Evolutionary conservation across 1,140 invertebrate genomes (phyloP), one percentile per base, ranked within the genome.

Genomic region (Mesaphorura yosii): DNA sequence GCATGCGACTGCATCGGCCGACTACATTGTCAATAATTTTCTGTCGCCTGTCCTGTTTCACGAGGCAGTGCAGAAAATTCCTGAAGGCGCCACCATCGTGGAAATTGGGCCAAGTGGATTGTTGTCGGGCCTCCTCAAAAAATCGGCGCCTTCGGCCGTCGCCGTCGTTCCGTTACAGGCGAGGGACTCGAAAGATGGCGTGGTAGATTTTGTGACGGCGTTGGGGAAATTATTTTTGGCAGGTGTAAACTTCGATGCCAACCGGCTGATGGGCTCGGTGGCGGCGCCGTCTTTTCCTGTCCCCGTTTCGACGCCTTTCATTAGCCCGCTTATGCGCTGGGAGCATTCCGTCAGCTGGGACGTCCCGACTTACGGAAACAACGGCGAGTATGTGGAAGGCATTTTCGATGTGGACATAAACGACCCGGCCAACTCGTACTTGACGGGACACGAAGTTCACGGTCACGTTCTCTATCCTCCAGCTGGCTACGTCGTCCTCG

Each of bases 21-120:
- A 83, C 22, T 98, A 98, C 70, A 88, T 94, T 68, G 90, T 94
- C 1, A 96, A 97, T 73, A 98, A 98, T 70, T 73, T 97, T 34
- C 74, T 94, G 10, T 88, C 86, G 27, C 86, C 76, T 46, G 78
- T 80, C 1, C 64, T 77, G 39, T 80, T 81, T 64, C 68, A 76
- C 12, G 48, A 55, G 26, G 89, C 84, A 22, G 63, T 95, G 29
- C 67, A 77, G 53, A 81, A 88, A 65, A 74, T 97, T 4, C 94
- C 92, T 5, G 77, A 80, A 55, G 85, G 90, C 66, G 89, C 91
- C 2, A 74, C 96, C 53, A 78, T 84, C 25, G 79, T 98, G 58
- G 93, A 98, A 75, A 80, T 96, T 55, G 90, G 90, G 17, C 91
- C 93, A 1, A 89, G 93, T 66, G 83, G 83, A 60, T 74, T 96